Conservation (phyloP, 2,797 vertebrate genomes). For the Thamnophis elegans region DNA sequence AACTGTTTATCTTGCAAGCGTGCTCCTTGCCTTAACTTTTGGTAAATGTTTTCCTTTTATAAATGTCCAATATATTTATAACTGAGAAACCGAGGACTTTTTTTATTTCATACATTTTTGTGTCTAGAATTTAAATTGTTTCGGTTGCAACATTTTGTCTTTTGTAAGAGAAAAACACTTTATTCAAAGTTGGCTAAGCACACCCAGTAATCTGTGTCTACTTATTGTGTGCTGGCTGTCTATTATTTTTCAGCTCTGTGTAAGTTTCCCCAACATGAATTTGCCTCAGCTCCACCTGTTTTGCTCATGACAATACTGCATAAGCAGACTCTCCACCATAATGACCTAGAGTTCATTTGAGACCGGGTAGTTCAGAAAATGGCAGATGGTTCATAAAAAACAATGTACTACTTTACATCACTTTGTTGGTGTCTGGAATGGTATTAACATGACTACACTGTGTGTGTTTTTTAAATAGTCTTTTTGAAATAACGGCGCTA, state of each 20-base stretch:
- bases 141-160: neutral
- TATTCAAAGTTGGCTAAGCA: neutral
- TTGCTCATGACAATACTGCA: neutral
- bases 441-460: neutral
- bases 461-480: neutral
- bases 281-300: constrained; percentile 22
- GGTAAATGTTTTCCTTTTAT: constrained; percentile 34
- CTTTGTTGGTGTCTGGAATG: neutral
- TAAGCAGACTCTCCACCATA: neutral
- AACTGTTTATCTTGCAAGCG: constrained; percentile 12
- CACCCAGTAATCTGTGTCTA: neutral
- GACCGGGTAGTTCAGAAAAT: constrained; percentile 11
- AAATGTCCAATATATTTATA: constrained; percentile 25
- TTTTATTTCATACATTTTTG: constrained; percentile 11
- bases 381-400: neutral
- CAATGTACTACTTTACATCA: neutral
- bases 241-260: constrained; percentile 22
- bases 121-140: neutral
- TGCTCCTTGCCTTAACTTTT: constrained; percentile 27
- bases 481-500: constrained; percentile 12
- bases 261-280: constrained; percentile 34
- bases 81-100: constrained; percentile 16
- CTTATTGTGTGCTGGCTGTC: neutral
- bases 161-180: neutral
- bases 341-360: neutral